Evolutionary conservation across 2,797 vertebrate species (phyloP).

Genomic region (Gymnodraco acuticeps): DNA sequence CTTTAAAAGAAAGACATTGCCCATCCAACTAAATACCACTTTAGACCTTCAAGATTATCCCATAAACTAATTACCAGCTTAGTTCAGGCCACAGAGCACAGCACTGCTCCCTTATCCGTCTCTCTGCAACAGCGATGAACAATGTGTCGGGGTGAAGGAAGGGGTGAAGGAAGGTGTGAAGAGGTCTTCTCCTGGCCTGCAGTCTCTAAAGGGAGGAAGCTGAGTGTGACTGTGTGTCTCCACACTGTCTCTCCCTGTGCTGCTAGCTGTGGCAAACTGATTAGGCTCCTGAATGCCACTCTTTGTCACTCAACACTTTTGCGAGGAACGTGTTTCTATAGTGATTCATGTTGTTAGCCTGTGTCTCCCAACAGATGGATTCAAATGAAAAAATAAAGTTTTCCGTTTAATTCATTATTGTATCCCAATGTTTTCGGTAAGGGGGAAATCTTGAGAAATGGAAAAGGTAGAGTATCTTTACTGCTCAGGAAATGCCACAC

Average conservation of each 20-base stretch:
- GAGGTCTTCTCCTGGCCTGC: slow-evolving; percentile 38
- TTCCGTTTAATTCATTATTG: neutral
- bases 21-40: slow-evolving; percentile 56
- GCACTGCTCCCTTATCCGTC: slow-evolving; percentile 47
- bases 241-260: slow-evolving; percentile 40
- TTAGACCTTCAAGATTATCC: slow-evolving; percentile 64
- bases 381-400: neutral
- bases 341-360: slow-evolving; percentile 45
- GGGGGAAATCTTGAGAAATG: neutral
- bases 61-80: slow-evolving; percentile 67
- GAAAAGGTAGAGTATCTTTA: neutral
- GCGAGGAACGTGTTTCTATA: slow-evolving; percentile 38
- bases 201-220: slow-evolving; percentile 48
- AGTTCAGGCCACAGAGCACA: slow-evolving; percentile 45
- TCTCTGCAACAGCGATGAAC: slow-evolving; percentile 41
- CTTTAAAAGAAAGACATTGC: slow-evolving; percentile 3
- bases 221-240: slow-evolving; percentile 64
- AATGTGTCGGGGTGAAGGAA: slow-evolving; percentile 47
- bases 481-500: slow-evolving; percentile 14
- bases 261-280: slow-evolving; percentile 56
- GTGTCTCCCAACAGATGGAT: slow-evolving; percentile 12
- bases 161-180: slow-evolving; percentile 56
- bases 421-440: neutral
- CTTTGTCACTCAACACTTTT: slow-evolving; percentile 56
- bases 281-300: slow-evolving; percentile 63